Percentiles rank a stretch among this genome's conserved stretches.
phyloP scores from a whole-genome alignment of 2,797 vertebrate species.

The Hirundo rustica region DNA sequence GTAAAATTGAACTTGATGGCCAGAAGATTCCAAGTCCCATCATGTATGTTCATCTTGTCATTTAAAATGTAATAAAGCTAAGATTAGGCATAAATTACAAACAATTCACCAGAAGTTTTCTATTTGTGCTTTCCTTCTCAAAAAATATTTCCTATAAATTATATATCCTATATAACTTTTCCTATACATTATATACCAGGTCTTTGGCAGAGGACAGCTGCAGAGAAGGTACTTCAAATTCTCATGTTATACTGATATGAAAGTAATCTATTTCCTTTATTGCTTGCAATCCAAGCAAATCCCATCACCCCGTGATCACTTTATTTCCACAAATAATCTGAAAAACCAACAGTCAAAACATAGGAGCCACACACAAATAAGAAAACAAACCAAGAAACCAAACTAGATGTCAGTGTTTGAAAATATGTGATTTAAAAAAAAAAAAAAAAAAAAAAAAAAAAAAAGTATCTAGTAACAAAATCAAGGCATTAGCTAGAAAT shows the following conservation, averaged over 20 bases:
- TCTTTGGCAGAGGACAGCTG: background rate
- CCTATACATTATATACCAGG: background rate
- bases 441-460: background rate
- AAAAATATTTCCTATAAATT: background rate
- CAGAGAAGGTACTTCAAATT: background rate
- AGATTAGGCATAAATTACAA: background rate
- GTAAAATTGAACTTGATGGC: background rate
- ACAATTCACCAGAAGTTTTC: background rate
- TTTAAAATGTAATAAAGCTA: background rate
- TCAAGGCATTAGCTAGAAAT: background rate
- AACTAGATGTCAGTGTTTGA: background rate
- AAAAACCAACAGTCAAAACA: background rate
- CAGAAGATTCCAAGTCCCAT: background rate
- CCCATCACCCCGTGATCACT: background rate
- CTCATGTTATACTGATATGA: background rate
- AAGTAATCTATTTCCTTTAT: background rate
- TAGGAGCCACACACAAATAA: background rate
- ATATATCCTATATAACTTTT: background rate
- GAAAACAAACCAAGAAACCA: background rate
- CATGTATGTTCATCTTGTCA: background rate
- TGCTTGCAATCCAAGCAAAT: background rate
- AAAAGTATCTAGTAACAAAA: background rate
- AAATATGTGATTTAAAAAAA: background rate
- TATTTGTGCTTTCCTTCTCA: background rate
- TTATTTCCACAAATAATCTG: background rate